phyloP scores from a whole-genome alignment of 2,888 invertebrate genomes.

The Limnephilus lunatus region DNA sequence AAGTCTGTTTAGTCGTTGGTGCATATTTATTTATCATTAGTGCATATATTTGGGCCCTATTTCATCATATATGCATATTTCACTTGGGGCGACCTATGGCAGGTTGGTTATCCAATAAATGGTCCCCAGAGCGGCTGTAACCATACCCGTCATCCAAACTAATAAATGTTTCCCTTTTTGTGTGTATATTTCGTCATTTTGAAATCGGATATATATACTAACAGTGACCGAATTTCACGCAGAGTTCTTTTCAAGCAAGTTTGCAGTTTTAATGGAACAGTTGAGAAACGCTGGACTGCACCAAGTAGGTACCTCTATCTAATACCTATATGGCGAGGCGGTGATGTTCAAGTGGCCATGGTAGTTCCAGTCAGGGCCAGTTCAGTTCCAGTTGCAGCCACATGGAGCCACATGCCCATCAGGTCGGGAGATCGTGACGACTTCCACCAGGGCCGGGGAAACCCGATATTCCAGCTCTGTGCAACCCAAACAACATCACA shows the following conservation, averaged over 20 bases:
- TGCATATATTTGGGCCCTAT: too few species aligned
- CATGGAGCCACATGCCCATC: neutral
- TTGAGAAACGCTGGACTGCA: neutral
- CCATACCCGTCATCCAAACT: too few species aligned
- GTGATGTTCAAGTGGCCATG: conserved; percentile 24
- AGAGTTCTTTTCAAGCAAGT: neutral
- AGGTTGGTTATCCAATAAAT: too few species aligned
- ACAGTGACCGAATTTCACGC: too few species aligned
- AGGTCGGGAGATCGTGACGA: neutral
- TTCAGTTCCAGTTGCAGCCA: neutral
- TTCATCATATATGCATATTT: too few species aligned
- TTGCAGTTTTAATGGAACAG: neutral
- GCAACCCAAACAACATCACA: neutral
- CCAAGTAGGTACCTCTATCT: neutral
- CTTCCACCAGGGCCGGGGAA: conserved; percentile 29
- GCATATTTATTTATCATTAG: too few species aligned
- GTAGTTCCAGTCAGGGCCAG: neutral
- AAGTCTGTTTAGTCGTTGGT: too few species aligned
- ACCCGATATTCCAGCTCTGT: conserved; percentile 16
- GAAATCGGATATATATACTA: neutral
- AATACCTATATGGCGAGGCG: neutral
- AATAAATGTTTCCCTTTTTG: too few species aligned
- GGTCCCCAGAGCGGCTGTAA: too few species aligned
- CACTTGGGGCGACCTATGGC: too few species aligned
- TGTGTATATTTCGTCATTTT: too few species aligned